Conservation (phyloP, 2,113 vertebrate genomes). For the Notothenia rossii region DNA sequence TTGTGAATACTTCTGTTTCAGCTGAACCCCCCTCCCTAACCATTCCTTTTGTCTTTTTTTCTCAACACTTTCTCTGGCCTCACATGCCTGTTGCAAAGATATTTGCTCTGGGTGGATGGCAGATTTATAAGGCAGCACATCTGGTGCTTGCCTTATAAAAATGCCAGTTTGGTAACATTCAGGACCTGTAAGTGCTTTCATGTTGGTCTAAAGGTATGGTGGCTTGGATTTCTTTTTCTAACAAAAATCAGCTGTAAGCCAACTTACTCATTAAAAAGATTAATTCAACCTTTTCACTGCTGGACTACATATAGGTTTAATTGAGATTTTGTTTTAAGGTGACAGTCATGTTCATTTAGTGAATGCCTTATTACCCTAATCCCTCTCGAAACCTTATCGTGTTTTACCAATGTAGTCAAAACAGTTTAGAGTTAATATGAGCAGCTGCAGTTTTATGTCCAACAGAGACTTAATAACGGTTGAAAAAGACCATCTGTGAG, state of each 20-base stretch:
- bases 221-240: slow-evolving; percentile 39
- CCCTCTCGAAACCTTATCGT: slow-evolving; percentile 53
- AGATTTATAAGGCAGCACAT: slow-evolving; percentile 80
- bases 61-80: slow-evolving; percentile 25
- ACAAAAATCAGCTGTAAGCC: slow-evolving; percentile 43
- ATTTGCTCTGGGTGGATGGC: slow-evolving; percentile 58
- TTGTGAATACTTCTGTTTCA: slow-evolving; percentile 35
- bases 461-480: slow-evolving; percentile 17
- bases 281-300: slow-evolving; percentile 29
- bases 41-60: slow-evolving; percentile 32
- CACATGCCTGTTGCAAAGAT: slow-evolving; percentile 50
- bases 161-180: slow-evolving; percentile 74
- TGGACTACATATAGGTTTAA: slow-evolving; percentile 21
- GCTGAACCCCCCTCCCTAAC: background rate
- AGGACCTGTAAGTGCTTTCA: slow-evolving; percentile 55
- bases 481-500: slow-evolving; percentile 43
- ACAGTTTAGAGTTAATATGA: slow-evolving; percentile 49
- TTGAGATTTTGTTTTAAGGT: slow-evolving; percentile 22
- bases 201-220: slow-evolving; percentile 42
- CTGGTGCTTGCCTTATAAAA: slow-evolving; percentile 78
- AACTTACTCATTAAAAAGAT: slow-evolving; percentile 61
- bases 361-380: slow-evolving; percentile 24
- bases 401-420: slow-evolving; percentile 55
- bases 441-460: slow-evolving; percentile 14
- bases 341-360: slow-evolving; percentile 22